Evolutionary conservation across 2,113 vertebrate genomes (phyloP), one percentile per base, ranked within the genome.

Genomic region (Colinus virginianus): DNA sequence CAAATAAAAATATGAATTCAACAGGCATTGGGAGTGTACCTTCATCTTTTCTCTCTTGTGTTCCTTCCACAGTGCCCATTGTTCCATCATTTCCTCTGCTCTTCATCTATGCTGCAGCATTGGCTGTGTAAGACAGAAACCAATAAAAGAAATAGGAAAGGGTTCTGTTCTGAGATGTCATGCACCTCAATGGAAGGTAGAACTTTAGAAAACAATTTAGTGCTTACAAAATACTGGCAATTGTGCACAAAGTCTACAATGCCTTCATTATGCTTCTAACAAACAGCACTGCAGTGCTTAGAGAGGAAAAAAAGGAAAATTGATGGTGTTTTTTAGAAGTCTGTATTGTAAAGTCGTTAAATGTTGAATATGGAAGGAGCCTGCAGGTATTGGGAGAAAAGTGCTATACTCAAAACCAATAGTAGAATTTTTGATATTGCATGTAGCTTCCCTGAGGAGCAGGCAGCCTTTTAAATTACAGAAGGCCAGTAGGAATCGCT

Each of bases 401-500:
- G 17, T 30, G 2, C 11, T 48, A 3, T 69, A 26, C 81, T 82
- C 79, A 74, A 68, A 69, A 87, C 16, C 21, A 61, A 87, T 63
- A 78, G 42, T n/a, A 72, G 46, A 51, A 78, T 84, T 91, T 64
- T 61, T 78, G 59, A 64, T 67, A 45, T 78, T 75, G 10, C 8
- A 28, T 56, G 71, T 64, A 85, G 42, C 66, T 86, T 90, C 34
- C 68, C 22, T 59, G 36, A 84, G 67, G 64, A 85, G 64, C 18
- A 72, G 18, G 3, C 22, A 78, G 58, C n/a, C 88, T 89, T 68
- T 95, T 86, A 55, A 90, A 46, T 83, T 94, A 89, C 43, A 81
- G 32, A 75, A 84, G 21, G 2, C 21, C 30, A 46, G 23, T n/a
- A 45, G 70, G 58, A 86, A 64, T 40, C 38, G 58, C 42, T 76